Conservation (phyloP, 2,797 vertebrate genomes). For the Synanceia verrucosa region DNA sequence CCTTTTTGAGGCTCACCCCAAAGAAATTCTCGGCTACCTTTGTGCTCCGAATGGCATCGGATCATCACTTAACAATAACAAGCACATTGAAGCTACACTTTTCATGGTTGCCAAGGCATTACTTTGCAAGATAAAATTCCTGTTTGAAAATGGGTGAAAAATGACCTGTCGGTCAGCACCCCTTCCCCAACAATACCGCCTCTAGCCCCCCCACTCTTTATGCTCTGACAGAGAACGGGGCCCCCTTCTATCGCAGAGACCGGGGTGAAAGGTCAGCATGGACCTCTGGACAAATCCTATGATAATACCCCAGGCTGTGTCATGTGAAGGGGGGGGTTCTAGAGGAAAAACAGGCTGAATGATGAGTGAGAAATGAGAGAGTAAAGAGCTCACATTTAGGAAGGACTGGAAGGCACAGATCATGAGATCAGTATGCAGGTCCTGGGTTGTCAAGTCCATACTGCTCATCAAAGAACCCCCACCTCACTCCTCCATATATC, state of each 20-base stretch:
- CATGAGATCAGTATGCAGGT: slow-evolving; percentile 90
- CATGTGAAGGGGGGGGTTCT: slow-evolving; percentile 67
- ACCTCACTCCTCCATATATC: background rate
- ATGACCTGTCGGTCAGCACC: slow-evolving; percentile 72
- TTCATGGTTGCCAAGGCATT: slow-evolving; percentile 74
- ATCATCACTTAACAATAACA: slow-evolving; percentile 70
- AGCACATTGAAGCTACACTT: slow-evolving; percentile 64
- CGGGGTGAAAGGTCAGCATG: slow-evolving; percentile 84
- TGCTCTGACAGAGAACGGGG: slow-evolving; percentile 77
- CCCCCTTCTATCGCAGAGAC: slow-evolving; percentile 82
- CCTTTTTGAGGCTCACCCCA: slow-evolving; percentile 21
- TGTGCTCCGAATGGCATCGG: slow-evolving; percentile 39
- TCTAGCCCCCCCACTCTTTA: slow-evolving; percentile 78
- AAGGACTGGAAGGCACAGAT: slow-evolving; percentile 82
- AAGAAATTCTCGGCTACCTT: slow-evolving; percentile 48
- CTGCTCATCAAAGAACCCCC: slow-evolving; percentile 29
- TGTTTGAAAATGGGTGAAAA: slow-evolving; percentile 77
- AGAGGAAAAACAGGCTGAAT: slow-evolving; percentile 51
- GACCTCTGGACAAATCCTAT: slow-evolving; percentile 87
- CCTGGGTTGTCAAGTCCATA: slow-evolving; percentile 73
- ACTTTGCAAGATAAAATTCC: slow-evolving; percentile 81
- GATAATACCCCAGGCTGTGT: slow-evolving; percentile 75
- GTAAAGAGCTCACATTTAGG: slow-evolving; percentile 73
- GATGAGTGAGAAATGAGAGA: slow-evolving; percentile 60
- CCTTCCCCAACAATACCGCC: slow-evolving; percentile 79